Evolutionary conservation across 2,113 vertebrate genomes (phyloP).

Genomic region (Sorex fumeus): DNA sequence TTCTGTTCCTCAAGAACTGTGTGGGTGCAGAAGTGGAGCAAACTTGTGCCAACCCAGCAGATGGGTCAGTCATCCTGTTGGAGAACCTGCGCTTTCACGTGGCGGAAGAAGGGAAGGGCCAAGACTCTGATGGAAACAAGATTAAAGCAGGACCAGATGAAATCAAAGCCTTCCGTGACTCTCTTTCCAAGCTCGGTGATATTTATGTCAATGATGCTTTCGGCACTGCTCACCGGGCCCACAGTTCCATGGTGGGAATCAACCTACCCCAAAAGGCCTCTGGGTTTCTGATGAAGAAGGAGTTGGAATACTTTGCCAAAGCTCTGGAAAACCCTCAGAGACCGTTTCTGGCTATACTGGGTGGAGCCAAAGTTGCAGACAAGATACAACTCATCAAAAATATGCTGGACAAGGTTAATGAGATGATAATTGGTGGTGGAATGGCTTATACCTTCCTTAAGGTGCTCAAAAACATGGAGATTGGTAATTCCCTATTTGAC

Average conservation of each 20-base stretch:
- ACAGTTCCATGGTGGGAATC: slow-evolving; percentile 99
- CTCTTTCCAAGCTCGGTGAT: slow-evolving; percentile 97
- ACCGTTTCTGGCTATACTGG: slow-evolving; percentile 98
- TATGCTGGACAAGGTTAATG: slow-evolving; percentile 97
- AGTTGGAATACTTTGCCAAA: slow-evolving; percentile 98
- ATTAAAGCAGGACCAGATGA: slow-evolving; percentile 93
- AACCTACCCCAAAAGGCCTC: slow-evolving; percentile 95
- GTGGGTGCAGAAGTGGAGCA: slow-evolving; percentile 95
- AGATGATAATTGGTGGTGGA: slow-evolving; percentile 99
- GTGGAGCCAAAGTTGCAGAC: slow-evolving; percentile 99
- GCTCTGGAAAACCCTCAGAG: slow-evolving; percentile 96
- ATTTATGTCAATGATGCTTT: slow-evolving; percentile 98
- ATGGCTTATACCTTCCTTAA: slow-evolving; percentile 99
- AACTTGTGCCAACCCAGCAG: slow-evolving; percentile 91
- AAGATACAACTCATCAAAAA: slow-evolving; percentile 99
- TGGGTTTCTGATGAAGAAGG: slow-evolving; percentile 99
- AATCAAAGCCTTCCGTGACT: slow-evolving; percentile 94
- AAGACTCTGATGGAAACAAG: slow-evolving; percentile 96
- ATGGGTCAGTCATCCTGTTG: slow-evolving; percentile 94
- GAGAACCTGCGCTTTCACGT: slow-evolving; percentile 98
- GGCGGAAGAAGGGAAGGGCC: slow-evolving; percentile 97
- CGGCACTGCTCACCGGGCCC: slow-evolving; percentile 97
- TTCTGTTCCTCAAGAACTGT: slow-evolving; percentile 96
- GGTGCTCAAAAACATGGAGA: slow-evolving; percentile 98
- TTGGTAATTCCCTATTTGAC: slow-evolving; percentile 96